Evolutionary conservation across 2,888 invertebrate genomes (phyloP), one percentile per base, ranked within the genome.

Genomic region (Ferrisia virgata): DNA sequence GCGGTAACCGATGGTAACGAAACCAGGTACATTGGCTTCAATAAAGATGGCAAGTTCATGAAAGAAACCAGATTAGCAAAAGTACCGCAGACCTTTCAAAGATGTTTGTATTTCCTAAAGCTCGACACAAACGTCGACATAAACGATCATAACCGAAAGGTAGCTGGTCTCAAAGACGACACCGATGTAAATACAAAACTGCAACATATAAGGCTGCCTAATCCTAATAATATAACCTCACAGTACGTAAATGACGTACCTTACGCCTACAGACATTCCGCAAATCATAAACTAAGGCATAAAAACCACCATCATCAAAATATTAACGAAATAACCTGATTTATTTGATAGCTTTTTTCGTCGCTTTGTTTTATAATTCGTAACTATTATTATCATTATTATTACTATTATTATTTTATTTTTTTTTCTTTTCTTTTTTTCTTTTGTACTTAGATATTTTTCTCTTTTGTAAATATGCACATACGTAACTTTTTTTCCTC

Each of bases 31-130:
- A 90, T 92, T 88, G 92, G 92, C 86, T 92, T 93, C 91, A 92
- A 92, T 89, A 89, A 90, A 87, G 89, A 89, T 86, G 93, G 93
- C 83, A 88, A 89, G 86, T 92, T 91, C 87, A 89, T 92, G 87
- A 90, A 90, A 89, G 82, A 79, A 22, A 81, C 85, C 15, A 82
- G 79, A 28, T 86, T 89, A 88, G 86, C 87, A 89, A 69, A 88
- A 88, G 86, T 88, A 87, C 89, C 89, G 43, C 89, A 89, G 86
- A 90, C 84, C 84, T 76, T 86, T 53, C 85, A 90, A 88, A 91
- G 90, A 88, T 92, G 92, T 88, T 90, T 91, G 89, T 91, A 91
- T 86, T 92, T 92, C 89, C 90, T 92, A 89, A 92, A 92, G 89
- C 90, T 90, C 87, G 91, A 91, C 87, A 90, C 91, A 88, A 90